Evolutionary conservation across 2,888 invertebrate genomes (phyloP), one percentile per base, ranked within the genome.

Genomic region (Protophormia terraenovae): DNA sequence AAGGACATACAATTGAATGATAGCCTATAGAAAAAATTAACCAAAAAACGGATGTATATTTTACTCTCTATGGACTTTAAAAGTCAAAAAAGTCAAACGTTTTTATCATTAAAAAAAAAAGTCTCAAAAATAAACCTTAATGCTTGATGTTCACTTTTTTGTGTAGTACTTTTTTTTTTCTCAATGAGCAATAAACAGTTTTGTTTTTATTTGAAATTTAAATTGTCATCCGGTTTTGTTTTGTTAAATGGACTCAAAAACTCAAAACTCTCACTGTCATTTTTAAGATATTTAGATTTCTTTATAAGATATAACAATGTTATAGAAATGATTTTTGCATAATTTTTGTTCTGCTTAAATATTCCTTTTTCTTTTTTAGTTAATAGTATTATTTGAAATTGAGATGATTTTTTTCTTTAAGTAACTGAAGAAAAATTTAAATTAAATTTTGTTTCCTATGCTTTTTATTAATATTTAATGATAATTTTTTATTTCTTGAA

Each of bases 61-160:
- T 16, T 66, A 12, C 19, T 64, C 12, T 38, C 32, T 1, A 27
- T 12, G 7, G 10, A n/a, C 32, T 32, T n/a, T 3, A 79, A 84
- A 55, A 60, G 14, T 38, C 14, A 41, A 35, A 73, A 79, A 75
- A 41, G 60, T 71, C 62, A 55, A 77, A n/a, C 29, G 58, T 58
- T 72, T 71, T 83, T 71, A 66, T 76, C 10, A 64, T 72, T 55
- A 16, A 71, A 32, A n/a, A n/a, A n/a, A n/a, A n/a, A n/a, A n/a
- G n/a, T n/a, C n/a, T 16, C 6, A n/a, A 60, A 77, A 58, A 62
- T 62, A 79, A 71, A 50, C 19, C 41, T 50, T 38, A 27, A 64
- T 10, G 16, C n/a, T 32, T 32, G 32, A 41, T 45, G 19, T 12
- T 16, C 24, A 29, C 16, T 1, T 69, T 81, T 50, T 32, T 62